These are phyloP conservation scores for Sphaerophoria taeniata DNA, from an alignment of 2,888 invertebrate species.

Conservation along the genomic window DNA sequence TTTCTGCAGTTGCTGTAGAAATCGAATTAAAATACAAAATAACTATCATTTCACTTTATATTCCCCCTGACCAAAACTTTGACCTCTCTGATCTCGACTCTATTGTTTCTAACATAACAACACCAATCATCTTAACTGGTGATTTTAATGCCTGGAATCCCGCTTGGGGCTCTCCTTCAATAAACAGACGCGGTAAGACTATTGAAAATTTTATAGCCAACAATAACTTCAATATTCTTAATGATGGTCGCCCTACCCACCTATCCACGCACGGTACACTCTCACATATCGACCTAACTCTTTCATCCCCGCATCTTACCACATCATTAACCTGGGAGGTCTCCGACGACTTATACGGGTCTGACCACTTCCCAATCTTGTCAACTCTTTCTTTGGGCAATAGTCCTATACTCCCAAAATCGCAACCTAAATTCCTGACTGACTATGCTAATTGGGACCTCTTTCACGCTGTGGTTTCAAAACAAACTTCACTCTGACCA, in stretches of 20 bases:
- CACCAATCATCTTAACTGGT: slow-evolving; percentile 34
- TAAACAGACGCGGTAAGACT: slow-evolving; percentile 34
- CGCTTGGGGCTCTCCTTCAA: slow-evolving; percentile 35
- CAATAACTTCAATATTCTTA: slow-evolving; percentile 22
- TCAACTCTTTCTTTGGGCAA: background rate
- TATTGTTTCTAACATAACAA: background rate
- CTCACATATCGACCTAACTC: slow-evolving; percentile 24
- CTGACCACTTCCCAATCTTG: slow-evolving; percentile 25
- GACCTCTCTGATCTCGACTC: background rate
- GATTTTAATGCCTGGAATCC: slow-evolving; percentile 50
- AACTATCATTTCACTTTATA: slow-evolving; percentile 30
- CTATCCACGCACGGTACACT: slow-evolving; percentile 39
- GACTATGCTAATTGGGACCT: slow-evolving; percentile 1
- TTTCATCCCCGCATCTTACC: slow-evolving; percentile 20
- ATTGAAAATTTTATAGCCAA: slow-evolving; percentile 29
- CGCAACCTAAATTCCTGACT: background rate
- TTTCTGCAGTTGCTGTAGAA: slow-evolving; percentile 40
- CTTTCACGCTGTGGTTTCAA: slow-evolving; percentile 1
- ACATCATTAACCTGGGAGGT: slow-evolving; percentile 20
- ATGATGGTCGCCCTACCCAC: slow-evolving; percentile 42
- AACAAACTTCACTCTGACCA: background rate
- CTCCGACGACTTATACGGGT: slow-evolving; percentile 21
- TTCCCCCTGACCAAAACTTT: slow-evolving; percentile 50
- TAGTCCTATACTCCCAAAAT: background rate
- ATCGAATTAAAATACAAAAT: slow-evolving; percentile 27